phyloP scores from a whole-genome alignment of 2,113 vertebrate species.

The Calyptomena viridis region DNA sequence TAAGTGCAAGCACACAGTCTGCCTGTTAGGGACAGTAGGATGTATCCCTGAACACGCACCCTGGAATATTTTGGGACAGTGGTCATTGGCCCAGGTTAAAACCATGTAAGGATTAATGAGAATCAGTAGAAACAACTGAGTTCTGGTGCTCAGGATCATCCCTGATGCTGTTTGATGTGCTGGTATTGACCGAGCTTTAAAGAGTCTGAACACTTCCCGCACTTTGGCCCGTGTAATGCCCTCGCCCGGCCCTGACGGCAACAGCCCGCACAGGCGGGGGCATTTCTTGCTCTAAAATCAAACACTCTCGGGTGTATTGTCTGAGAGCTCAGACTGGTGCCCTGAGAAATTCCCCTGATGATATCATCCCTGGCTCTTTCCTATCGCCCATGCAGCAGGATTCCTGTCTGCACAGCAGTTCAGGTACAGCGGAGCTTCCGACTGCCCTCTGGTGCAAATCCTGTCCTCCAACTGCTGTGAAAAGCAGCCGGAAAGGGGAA shows the following conservation, averaged over 20 bases:
- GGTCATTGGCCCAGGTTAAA: not conserved
- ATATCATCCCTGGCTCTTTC: not conserved
- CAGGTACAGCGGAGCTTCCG: not conserved
- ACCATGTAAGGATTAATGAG: not conserved
- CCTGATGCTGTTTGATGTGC: not conserved
- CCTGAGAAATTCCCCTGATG: not conserved
- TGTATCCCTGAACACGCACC: not conserved
- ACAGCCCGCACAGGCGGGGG: accelerated
- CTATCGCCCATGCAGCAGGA: accelerated
- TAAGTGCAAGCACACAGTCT: not conserved
- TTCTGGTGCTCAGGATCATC: not conserved
- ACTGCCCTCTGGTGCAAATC: not conserved
- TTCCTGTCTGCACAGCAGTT: accelerated
- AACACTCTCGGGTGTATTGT: accelerated
- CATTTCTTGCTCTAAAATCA: not conserved
- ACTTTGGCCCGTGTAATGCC: not conserved
- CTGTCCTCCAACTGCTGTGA: not conserved
- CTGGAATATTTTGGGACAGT: not conserved
- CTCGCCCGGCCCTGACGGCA: not conserved
- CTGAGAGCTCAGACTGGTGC: not conserved
- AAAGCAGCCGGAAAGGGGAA: not conserved
- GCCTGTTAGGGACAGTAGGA: not conserved
- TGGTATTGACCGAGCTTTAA: accelerated
- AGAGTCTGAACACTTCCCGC: not conserved
- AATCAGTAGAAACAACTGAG: not conserved